Evolutionary conservation across 2,888 invertebrate species (phyloP).

Genomic region (Tenthredo distinguenda): DNA sequence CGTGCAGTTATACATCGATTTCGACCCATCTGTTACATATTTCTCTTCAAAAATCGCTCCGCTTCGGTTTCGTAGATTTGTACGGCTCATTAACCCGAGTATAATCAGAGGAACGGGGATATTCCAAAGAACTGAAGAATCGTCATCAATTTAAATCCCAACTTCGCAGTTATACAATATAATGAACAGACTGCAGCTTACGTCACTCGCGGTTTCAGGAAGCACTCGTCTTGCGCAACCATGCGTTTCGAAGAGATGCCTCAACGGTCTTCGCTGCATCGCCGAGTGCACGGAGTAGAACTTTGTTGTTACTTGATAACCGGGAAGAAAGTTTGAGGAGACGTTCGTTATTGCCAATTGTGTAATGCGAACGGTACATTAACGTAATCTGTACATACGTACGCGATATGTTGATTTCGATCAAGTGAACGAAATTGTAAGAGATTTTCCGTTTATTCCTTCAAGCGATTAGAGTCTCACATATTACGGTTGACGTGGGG

Average conservation of each 20-base stretch:
- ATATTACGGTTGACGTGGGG: background rate
- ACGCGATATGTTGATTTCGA: background rate
- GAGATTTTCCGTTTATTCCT: background rate
- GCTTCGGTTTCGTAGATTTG: background rate
- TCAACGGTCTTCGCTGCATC: background rate
- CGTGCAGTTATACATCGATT: background rate
- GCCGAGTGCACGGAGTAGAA: background rate
- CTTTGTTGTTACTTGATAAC: background rate
- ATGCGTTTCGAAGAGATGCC: constrained; percentile 37
- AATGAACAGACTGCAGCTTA: background rate
- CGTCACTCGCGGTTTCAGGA: constrained; percentile 42
- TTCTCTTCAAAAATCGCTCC: too few relatives aligned
- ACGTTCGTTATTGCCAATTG: background rate
- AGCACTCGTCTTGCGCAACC: constrained; percentile 40
- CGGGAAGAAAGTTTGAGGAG: constrained; percentile 10
- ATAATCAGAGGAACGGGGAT: background rate
- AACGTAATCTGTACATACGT: background rate
- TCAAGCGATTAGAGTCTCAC: background rate
- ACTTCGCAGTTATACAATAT: constrained; percentile 29
- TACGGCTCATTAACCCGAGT: background rate
- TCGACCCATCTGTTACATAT: background rate
- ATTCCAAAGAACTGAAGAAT: background rate
- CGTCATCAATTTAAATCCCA: background rate
- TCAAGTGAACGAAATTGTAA: background rate
- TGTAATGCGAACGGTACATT: background rate